Evolutionary conservation across 2,113 vertebrate genomes (phyloP), one percentile per base, ranked within the genome.

Genomic region (Eira barbara): DNA sequence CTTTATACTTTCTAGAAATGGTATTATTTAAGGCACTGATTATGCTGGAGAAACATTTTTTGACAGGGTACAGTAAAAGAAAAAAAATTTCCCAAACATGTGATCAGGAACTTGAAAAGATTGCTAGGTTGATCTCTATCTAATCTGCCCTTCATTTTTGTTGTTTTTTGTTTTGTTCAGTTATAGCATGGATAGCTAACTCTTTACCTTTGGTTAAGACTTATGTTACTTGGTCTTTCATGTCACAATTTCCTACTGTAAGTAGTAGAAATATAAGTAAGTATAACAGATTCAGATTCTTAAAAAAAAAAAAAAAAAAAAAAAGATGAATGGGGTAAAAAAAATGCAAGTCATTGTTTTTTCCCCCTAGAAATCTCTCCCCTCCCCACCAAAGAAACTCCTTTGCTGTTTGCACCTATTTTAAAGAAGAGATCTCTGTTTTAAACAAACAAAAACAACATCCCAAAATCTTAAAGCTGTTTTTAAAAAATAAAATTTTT

Each of bases 401-500:
- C 20, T 89, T 95, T 95, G 67, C 6, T 81, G 0, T 92, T 85
- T 87, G 10, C 8, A 79, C 29, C 31, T 83, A 59, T 80, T 96
- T 97, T 94, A 76, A 93, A 89, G 47, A 88, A 84, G 93, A 7
- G 39, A 71, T 17, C 63, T 89, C 69, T 4, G 61, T 8, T 94
- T 97, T 86, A 94, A 91, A 45, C 25, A 97, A 49, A 74, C 21
- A 39, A 95, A 94, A 69, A 82, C 47, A 96, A 85, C 95, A 89
- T 47, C 8, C 25, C 15, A 3, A 88, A 92, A 80, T 42, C 5
- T 83, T 45, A 86, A 89, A 73, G 15, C 0, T 18, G 83, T 90
- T 74, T 90, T 80, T 2, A 52, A 89, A 89, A 91, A 92, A 47
- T 45, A 76, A 79, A 36, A 18, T 42, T 91, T 97, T 94, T 88